Evolutionary conservation across 2,113 vertebrate genomes (phyloP).

Genomic region (Pseudorasbora parva): DNA sequence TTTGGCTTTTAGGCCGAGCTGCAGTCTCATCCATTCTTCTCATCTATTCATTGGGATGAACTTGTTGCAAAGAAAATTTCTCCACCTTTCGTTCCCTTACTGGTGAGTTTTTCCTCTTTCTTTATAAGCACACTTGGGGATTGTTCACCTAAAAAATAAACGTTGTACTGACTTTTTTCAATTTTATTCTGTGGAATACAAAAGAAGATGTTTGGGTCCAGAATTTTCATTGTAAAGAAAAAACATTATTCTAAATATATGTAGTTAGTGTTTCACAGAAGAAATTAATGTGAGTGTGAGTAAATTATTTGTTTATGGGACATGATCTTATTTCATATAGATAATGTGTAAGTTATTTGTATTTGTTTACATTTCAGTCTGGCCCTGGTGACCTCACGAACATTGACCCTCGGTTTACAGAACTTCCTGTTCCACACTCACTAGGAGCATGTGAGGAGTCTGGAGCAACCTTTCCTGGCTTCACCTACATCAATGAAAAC

Average conservation of each 20-base stretch:
- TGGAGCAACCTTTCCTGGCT: constrained; percentile 70
- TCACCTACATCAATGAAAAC: constrained; percentile 70
- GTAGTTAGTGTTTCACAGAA: background rate
- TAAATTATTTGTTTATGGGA: background rate
- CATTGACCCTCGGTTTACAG: constrained; percentile 77
- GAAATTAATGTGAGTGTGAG: background rate
- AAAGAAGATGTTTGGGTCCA: background rate
- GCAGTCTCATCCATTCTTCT: constrained; percentile 76
- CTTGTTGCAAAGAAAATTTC: constrained; percentile 73
- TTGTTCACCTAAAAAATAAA: constrained; percentile 5
- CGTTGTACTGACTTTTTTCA: background rate
- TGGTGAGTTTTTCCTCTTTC: constrained; percentile 64
- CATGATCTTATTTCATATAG: background rate
- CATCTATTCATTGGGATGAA: constrained; percentile 74
- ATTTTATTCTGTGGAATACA: background rate
- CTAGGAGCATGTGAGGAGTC: constrained; percentile 60
- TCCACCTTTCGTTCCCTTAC: constrained; percentile 75
- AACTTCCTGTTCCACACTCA: constrained; percentile 71
- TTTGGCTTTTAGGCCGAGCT: constrained; percentile 70
- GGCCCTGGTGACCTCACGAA: constrained; percentile 77
- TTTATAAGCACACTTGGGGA: no score
- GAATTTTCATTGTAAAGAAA: background rate
- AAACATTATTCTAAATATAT: background rate
- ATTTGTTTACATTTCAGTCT: constrained; percentile 60
- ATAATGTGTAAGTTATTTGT: background rate